Evolutionary conservation across 1,140 invertebrate genomes (phyloP), one percentile per base, ranked within the genome.

Genomic region (Triops cancriformis): DNA sequence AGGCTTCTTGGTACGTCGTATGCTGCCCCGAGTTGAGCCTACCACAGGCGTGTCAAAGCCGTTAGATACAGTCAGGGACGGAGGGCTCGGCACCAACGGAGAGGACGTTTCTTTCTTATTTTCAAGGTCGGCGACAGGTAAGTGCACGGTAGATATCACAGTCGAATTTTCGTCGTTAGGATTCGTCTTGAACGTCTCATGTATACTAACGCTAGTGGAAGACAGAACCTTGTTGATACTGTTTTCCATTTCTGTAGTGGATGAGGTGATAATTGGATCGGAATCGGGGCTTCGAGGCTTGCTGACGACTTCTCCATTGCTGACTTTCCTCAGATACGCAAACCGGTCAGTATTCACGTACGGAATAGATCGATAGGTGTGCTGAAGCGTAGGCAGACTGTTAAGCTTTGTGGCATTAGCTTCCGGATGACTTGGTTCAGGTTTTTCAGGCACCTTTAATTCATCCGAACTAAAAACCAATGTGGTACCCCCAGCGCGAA

Each of bases 1-100:
- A 74, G 90, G 88, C 18, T 90, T 85, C 75, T 91, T 91, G 75
- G 85, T 83, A n/a, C 85, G 79, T 64, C 76, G 78, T 28, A 76
- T 31, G 23, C 45, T 78, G 11, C 31, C 28, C 72, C 37, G 37
- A 23, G 26, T 74, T 31, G 74, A 10, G 73, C 26, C 45, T 11
- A 9, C 27, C 23, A 73, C 76, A 12, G 26, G 31, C 31, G 75
- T 76, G 23, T 64, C 51, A 64, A 23, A 64, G 51, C 51, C 51
- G 23, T 64, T 64, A 6, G 51, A 64, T 23, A 42, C 12, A 11
- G 73, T 11, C 28, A 7, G 73, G n/a, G 73, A 80, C 7, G 80
- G 80, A 41, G 81, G 80, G 64, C 78, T 79, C 28, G 79, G 51
- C 0, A 80, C 79, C 11, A n/a, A 73, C 74, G 80, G 81, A 1